Percentiles rank a stretch among this genome's conserved stretches.
phyloP scores from a whole-genome alignment of 1,140 invertebrate species.

The Achatina immaculata region DNA sequence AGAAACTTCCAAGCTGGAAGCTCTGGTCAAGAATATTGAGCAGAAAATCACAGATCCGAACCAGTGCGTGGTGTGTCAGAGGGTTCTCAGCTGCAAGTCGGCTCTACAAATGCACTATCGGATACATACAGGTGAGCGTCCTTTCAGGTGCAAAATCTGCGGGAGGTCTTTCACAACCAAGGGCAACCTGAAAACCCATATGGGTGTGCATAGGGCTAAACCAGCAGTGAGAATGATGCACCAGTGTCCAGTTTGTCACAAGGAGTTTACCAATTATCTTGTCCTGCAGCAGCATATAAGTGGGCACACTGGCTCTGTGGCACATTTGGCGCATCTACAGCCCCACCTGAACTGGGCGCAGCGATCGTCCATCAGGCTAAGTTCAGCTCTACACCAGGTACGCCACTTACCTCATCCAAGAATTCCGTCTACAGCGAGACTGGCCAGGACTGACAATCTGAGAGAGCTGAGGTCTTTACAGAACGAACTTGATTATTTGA shows the following conservation, averaged over 20 bases:
- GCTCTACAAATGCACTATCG: constrained; percentile 98
- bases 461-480: too few relatives aligned
- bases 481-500: too few relatives aligned
- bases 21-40: constrained; percentile 96
- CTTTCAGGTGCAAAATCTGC: constrained; percentile 97
- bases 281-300: constrained; percentile 94
- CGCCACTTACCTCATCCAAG: neutral
- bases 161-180: constrained; percentile 96
- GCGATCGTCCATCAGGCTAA: constrained; percentile 28
- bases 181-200: constrained; percentile 98
- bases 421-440: too few relatives aligned
- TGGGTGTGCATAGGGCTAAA: constrained; percentile 92
- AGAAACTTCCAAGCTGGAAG: constrained; percentile 94
- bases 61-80: constrained; percentile 96
- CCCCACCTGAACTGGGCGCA: constrained; percentile 46
- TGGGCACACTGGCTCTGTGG: constrained; percentile 77
- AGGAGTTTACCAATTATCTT: constrained; percentile 94
- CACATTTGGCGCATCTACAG: constrained; percentile 45
- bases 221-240: constrained; percentile 89
- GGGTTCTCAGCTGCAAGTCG: constrained; percentile 97
- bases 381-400: too few relatives aligned
- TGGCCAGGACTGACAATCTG: too few relatives aligned
- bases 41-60: constrained; percentile 96
- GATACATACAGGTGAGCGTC: constrained; percentile 84
- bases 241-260: constrained; percentile 98